Evolutionary conservation across 2,113 vertebrate species (phyloP), one percentile per base, ranked within the genome.

Genomic region (Accipiter virgatus): DNA sequence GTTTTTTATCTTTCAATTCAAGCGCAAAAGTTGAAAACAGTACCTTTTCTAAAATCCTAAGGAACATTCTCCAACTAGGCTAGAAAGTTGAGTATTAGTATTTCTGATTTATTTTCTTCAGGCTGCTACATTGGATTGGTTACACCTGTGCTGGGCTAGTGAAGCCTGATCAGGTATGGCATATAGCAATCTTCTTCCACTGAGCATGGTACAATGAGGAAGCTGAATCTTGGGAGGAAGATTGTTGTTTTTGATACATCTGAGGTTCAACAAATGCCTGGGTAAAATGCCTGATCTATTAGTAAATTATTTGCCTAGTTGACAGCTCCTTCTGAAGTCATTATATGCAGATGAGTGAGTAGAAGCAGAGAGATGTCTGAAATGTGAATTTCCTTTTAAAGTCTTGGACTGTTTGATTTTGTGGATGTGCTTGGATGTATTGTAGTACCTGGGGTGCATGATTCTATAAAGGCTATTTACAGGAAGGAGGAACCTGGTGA

Each of bases 21-120:
- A 53, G 75, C 21, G 88, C 3, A 5, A 20, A 45, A 68, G 13
- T 15, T 63, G 23, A 71, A 93, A 86, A 12, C 13, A 20, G 27
- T 16, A 31, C 10, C 11, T 72, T 59, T 79, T 40, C 48, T 87
- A 65, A 77, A 91, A 68, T 50, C 31, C 43, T 45, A 63, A 36
- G 29, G n/a, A 59, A 12, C 2, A 3, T 52, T 82, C 38, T 81
- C 10, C 27, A n/a, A 11, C 32, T 45, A 29, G 16, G 15, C 36
- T 59, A 67, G n/a, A 34, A 68, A 48, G 34, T 16, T 0, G 0
- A 73, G 18, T 17, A 10, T 52, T 53, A 50, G 13, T 42, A 48
- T 68, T 72, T 86, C 68, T 84, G 47, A 27, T 82, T 84, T 93
- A 19, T n/a, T 88, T 81, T 77, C 71, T 82, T 47, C 36, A 90